phyloP scores from a whole-genome alignment of 2,888 invertebrate species.

The Limulus polyphemus region DNA sequence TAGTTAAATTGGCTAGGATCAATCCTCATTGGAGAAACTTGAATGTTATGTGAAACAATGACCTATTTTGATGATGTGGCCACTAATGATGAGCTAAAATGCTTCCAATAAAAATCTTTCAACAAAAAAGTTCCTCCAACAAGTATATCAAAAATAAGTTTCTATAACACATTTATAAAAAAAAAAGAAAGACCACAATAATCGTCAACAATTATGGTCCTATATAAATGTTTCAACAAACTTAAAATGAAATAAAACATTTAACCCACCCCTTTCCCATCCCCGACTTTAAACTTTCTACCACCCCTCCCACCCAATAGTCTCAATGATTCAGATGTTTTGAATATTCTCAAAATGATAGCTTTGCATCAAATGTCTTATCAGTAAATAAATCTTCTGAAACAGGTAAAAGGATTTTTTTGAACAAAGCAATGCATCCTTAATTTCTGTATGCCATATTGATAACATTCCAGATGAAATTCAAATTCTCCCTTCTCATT shows the following conservation, averaged over 20 bases:
- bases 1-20: background rate
- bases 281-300: conserved; percentile 16
- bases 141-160: conserved; percentile 24
- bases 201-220: conserved; percentile 23
- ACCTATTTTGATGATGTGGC: conserved; percentile 12
- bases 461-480: too few relatives aligned
- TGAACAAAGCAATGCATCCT: too few relatives aligned
- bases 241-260: conserved; percentile 21
- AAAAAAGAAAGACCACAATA: conserved; percentile 24
- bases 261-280: conserved; percentile 20
- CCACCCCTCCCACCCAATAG: conserved; percentile 6
- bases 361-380: too few relatives aligned
- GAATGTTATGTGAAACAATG: background rate
- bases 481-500: too few relatives aligned
- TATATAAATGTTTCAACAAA: conserved; percentile 20
- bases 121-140: conserved; percentile 25
- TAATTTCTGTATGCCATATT: too few relatives aligned
- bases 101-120: conserved; percentile 21
- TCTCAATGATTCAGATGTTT: conserved; percentile 5
- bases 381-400: too few relatives aligned
- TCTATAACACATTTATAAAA: conserved; percentile 7
- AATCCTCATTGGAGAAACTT: conserved; percentile 25
- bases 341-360: background rate
- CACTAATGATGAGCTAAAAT: conserved; percentile 22
- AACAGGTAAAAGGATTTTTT: too few relatives aligned